phyloP scores from a whole-genome alignment of 2,113 vertebrate species.

The Sebastes schlegelii region DNA sequence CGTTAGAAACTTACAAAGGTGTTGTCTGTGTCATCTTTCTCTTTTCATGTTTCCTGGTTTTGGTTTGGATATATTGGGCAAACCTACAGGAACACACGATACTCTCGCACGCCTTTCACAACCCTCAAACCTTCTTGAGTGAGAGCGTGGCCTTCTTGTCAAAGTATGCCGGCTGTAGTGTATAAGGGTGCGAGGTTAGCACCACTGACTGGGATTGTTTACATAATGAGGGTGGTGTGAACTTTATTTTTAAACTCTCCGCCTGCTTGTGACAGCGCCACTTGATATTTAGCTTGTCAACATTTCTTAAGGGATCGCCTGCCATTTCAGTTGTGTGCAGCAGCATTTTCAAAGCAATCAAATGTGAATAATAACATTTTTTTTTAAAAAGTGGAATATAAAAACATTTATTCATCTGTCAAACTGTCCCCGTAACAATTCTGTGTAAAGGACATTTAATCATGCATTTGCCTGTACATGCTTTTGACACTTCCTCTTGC shows the following conservation, averaged over 20 bases:
- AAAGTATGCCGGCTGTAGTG: constrained; percentile 54
- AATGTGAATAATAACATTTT: not conserved
- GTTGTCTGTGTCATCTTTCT: constrained; percentile 21
- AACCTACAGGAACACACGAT: not conserved
- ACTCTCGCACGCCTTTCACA: constrained; percentile 11
- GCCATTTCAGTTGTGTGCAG: constrained; percentile 39
- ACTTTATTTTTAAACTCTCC: constrained; percentile 66
- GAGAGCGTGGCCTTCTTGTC: constrained; percentile 43
- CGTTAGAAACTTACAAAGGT: constrained; percentile 24
- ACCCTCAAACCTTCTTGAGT: constrained; percentile 23
- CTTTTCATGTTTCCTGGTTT: constrained; percentile 7
- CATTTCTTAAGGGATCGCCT: constrained; percentile 48
- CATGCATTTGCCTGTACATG: not conserved
- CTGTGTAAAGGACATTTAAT: not conserved
- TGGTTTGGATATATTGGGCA: not conserved
- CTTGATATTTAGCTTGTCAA: constrained; percentile 70
- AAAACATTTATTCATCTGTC: constrained; percentile 6
- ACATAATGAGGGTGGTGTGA: constrained; percentile 61
- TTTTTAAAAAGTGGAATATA: constrained; percentile 9
- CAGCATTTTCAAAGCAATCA: constrained; percentile 18
- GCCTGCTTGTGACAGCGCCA: constrained; percentile 53
- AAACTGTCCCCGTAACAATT: not conserved
- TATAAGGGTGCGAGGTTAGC: constrained; percentile 61
- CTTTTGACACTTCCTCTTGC: not conserved
- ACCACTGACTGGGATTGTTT: constrained; percentile 60